Evolutionary conservation across 1,140 invertebrate species (phyloP), one percentile per base, ranked within the genome.

Genomic region (Holotrichia oblita): DNA sequence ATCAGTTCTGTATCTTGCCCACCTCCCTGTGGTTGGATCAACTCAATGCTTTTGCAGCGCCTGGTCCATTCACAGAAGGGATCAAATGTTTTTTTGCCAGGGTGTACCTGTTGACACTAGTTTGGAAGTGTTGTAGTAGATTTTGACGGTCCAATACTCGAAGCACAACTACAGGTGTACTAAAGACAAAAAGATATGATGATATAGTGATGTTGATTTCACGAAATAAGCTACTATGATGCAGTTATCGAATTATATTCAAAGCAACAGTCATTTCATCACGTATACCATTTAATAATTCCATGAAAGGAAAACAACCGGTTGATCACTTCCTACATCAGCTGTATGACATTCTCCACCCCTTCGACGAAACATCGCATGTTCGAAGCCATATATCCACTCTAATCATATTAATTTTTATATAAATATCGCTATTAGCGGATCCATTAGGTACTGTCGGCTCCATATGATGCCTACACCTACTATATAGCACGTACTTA

Each of bases 371-470:
- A 69, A 10, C 61, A 69, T 69, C 61, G 61, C 61, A 69, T 69
- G 61, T 69, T 69, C 61, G 61, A 69, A 69, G 61, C 27, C 61
- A 69, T 69, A 69, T 69, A 69, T 69, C 61, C 61, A 69, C 61
- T 69, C 61, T 69, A 69, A 69, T 69, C 61, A 69, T 69, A 69
- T 69, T 69, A 69, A 69, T 69, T 69, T 69, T 69, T 69, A 69
- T 69, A 69, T 34, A 69, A 69, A 69, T 69, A 69, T 34, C 20
- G 61, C 61, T 69, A 69, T 69, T 69, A 69, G 61, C 61, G 61
- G 61, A 69, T 69, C 61, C 61, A 69, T 69, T 69, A 69, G 61
- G 61, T 69, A 69, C 61, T 55, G 48, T 55, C 48, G 48, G n/a
- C 17, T 55, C 61, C 27, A 69, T 34, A 24, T 69, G 61, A 69